Evolutionary conservation across 2,113 vertebrate genomes (phyloP).

Genomic region (Chroicocephalus ridibundus): DNA sequence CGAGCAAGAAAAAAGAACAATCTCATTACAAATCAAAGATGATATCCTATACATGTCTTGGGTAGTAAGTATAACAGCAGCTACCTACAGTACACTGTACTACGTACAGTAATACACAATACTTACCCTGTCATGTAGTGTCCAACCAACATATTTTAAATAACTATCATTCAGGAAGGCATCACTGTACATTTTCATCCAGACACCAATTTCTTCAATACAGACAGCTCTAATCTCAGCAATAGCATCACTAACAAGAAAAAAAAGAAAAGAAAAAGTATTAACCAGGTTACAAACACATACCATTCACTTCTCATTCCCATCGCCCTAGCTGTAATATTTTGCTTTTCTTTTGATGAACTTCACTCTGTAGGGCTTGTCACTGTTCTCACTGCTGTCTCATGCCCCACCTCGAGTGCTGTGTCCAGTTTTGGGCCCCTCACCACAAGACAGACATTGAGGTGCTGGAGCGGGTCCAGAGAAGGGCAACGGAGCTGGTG

Average conservation of each 20-base stretch:
- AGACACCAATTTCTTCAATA: conserved; percentile 98
- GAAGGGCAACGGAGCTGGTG: no score
- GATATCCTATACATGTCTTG: not conserved
- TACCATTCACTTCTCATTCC: not conserved
- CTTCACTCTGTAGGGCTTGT: not conserved
- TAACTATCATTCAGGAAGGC: conserved; percentile 99
- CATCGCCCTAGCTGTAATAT: not conserved
- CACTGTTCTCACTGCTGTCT: not conserved
- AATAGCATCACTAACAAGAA: conserved; percentile 87
- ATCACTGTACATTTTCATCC: conserved; percentile 99
- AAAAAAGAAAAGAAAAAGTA: not conserved
- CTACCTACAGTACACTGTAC: not conserved
- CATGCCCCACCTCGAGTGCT: not conserved
- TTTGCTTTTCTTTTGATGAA: not conserved
- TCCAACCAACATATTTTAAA: conserved; percentile 98
- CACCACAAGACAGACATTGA: not conserved
- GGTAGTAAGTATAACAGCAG: not conserved
- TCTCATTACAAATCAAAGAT: not conserved
- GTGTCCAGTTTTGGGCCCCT: not conserved
- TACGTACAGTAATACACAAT: not conserved
- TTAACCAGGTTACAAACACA: not conserved
- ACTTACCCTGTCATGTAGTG: conserved; percentile 95
- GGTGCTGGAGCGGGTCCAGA: no score
- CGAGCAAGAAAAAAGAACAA: not conserved
- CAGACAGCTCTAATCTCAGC: conserved; percentile 99